Base-by-base conservation (phyloP, 2,888 invertebrate species). In the Plagiodera versicolora region DNA sequence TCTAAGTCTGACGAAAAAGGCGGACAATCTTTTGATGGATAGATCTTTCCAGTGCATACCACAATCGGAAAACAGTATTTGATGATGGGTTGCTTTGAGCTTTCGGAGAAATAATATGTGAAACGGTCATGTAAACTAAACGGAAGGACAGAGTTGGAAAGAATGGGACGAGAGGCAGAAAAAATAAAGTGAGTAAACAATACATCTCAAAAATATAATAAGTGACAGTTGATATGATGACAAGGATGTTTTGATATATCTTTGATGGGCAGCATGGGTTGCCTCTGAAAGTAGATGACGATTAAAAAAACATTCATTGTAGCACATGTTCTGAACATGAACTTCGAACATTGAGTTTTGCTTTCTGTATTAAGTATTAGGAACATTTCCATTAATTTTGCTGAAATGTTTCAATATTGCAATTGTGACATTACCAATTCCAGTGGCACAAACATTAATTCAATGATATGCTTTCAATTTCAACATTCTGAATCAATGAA, bases 61-160 rank as follows among this genome's bases (percentile, higher is more conserved):
- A 62, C 9, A 6, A 56, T 56, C 49, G 45, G 60, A 65, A 60
- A 48, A 28, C 61, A 55, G 59, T 39, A 45, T 56, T 53, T 46
- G 47, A 19, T 14, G 19, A 45, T 28, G 49, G 10, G 28, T 58
- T 39, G 24, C 16, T 61, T 30, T 49, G n/a, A 20, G 19, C 50
- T 47, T 60, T 20, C 28, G 10, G 44, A 48, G 56, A 56, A 56
- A 52, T 35, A 52, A 28, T 56, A 65, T 19, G 56, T 72, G 73
- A 66, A 69, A 67, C 48, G 58, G 61, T 61, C 50, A 57, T 62
- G 53, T 70, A 68, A 67, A 68, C 73, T 75, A 74, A 77, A 77
- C 79, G 79, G 79, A 79, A 79, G 78, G 77, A 78, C 78, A 74
- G 74, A 77, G 75, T 74, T 70, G 73, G 58, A 61, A 63, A 72